Evolutionary conservation across 2,888 invertebrate genomes (phyloP).

Genomic region (Drosophila mimica): DNA sequence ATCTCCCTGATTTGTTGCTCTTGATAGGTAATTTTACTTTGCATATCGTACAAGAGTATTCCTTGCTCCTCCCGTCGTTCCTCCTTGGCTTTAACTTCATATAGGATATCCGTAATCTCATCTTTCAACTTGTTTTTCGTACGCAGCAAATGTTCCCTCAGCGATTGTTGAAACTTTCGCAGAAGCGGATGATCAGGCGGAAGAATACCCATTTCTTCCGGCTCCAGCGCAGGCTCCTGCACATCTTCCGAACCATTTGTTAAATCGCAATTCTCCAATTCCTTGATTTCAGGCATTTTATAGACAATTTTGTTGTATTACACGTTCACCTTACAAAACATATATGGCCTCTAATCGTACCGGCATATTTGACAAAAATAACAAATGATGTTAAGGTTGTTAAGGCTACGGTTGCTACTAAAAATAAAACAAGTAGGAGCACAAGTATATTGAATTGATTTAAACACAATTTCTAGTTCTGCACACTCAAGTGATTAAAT

Average conservation of each 20-base stretch:
- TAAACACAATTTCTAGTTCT: background rate
- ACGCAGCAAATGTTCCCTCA: constrained; percentile 88
- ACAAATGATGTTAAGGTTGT: constrained; percentile 2
- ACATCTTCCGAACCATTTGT: constrained; percentile 39
- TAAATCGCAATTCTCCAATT: constrained; percentile 47
- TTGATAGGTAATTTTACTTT: constrained; percentile 86
- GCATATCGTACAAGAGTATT: constrained; percentile 85
- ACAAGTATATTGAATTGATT: background rate
- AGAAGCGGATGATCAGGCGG: constrained; percentile 91
- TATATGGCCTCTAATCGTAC: background rate
- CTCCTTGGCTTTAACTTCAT: constrained; percentile 78
- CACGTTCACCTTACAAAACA: background rate
- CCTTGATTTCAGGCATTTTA: constrained; percentile 46
- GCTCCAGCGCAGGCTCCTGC: constrained; percentile 27
- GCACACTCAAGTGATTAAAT: background rate
- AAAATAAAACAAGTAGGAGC: background rate
- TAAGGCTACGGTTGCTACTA: background rate
- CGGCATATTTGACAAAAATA: constrained; percentile 18
- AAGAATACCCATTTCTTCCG: constrained; percentile 81
- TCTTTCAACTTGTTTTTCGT: constrained; percentile 88
- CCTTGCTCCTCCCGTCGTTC: constrained; percentile 84
- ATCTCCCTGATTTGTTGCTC: constrained; percentile 85
- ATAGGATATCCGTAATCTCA: constrained; percentile 89
- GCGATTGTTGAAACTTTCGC: constrained; percentile 89
- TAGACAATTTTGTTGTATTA: background rate